These are phyloP conservation scores for Nephrotoma appendiculata DNA, from an alignment of 2,888 invertebrate species.

Conservation along the genomic window DNA sequence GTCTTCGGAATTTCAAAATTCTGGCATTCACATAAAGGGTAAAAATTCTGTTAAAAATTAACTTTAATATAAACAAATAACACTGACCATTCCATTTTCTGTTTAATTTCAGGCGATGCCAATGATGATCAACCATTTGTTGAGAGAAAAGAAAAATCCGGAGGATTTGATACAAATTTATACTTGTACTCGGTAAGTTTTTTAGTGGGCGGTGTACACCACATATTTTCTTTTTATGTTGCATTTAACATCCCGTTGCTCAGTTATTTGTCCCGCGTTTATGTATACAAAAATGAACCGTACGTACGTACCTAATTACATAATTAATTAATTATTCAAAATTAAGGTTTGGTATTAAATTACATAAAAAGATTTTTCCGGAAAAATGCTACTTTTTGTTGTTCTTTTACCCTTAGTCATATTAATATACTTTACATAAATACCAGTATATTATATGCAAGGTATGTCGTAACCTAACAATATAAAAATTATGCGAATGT, in stretches of 20 bases:
- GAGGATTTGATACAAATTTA: constrained; percentile 70
- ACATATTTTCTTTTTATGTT: not conserved
- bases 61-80: no score
- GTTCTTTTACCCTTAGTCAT: not conserved
- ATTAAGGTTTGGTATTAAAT: not conserved
- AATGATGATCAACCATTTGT: constrained; percentile 50
- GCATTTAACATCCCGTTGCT: not conserved
- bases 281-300: not conserved
- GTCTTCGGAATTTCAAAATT: no score
- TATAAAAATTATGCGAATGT: not conserved
- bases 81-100: constrained; percentile 5
- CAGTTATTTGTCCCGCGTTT: not conserved
- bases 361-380: not conserved
- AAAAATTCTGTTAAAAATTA: no score
- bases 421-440: not conserved
- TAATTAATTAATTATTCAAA: not conserved
- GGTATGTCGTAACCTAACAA: not conserved
- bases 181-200: constrained; percentile 67
- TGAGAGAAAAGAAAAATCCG: constrained; percentile 53
- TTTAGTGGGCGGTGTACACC: not conserved
- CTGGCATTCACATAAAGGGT: no score
- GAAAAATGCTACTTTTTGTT: not conserved
- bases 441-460: not conserved
- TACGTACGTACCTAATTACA: not conserved
- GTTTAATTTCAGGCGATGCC: constrained; percentile 44